These are phyloP conservation scores for Mimas tiliae DNA, from an alignment of 2,888 invertebrate species.

Conservation along the genomic window DNA sequence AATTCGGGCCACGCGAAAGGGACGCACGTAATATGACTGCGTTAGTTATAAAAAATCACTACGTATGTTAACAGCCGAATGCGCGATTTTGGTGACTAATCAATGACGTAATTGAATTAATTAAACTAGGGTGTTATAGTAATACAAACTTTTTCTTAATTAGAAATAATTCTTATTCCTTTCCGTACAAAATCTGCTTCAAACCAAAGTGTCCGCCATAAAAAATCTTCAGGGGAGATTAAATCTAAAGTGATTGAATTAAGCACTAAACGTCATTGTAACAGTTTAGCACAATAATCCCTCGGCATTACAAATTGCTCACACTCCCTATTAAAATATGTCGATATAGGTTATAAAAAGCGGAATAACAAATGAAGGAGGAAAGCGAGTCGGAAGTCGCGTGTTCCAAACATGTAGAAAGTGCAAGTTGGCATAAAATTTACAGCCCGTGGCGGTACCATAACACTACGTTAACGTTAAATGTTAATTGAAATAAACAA, in stretches of 20 bases:
- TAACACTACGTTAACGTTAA: conserved; percentile 54
- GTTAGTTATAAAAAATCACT: conserved; percentile 4
- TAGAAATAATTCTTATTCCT: neutral
- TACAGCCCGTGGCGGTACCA: conserved; percentile 58
- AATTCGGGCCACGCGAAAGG: conserved; percentile 62
- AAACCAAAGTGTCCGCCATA: neutral
- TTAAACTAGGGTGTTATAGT: neutral
- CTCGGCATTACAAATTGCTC: conserved; percentile 4
- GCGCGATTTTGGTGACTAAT: conserved; percentile 1
- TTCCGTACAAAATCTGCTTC: neutral
- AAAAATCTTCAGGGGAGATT: neutral
- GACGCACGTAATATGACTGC: conserved; percentile 46
- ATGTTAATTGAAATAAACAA: conserved; percentile 72
- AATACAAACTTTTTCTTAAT: too few relatives aligned
- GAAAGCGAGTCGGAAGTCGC: conserved; percentile 66
- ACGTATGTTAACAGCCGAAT: neutral
- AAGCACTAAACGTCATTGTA: neutral
- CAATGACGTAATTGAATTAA: neutral
- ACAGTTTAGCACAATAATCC: conserved; percentile 9
- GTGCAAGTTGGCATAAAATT: conserved; percentile 70
- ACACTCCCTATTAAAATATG: conserved; percentile 26
- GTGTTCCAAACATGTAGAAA: conserved; percentile 70
- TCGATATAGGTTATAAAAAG: conserved; percentile 39
- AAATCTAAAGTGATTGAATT: neutral
- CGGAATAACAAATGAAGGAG: conserved; percentile 59